Base-by-base conservation (phyloP, 2,888 invertebrate genomes). In the Drosophila mimica region DNA sequence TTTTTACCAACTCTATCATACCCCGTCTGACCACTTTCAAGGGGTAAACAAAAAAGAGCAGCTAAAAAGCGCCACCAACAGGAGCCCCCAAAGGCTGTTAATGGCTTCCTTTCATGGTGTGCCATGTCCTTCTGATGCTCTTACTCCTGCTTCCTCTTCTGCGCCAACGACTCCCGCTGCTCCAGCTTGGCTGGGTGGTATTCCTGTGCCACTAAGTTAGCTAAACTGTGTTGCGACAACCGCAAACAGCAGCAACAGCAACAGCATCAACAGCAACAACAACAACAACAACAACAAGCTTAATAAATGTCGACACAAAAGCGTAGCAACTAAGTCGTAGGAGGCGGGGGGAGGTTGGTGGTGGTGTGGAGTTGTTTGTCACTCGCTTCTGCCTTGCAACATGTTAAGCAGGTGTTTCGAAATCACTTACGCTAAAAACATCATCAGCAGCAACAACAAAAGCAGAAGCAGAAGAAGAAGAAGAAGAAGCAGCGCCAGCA, bases 381-480 rank as follows among this genome's bases (percentile, higher is more conserved):
- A 58, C 34, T 76, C 36, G 36, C 25, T 17, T 17, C 28, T 74
- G 68, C 78, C 81, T 73, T 80, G 88, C 85, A 81, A 76, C 86
- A 89, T 89, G 89, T 82, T 82, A 79, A 88, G 86, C 88, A 88
- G 88, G 88, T 88, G 88, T 88, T 83, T 83, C 86, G 68, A 85
- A 89, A 89, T 89, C 88, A 88, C 90, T 84, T 88, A 88, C 86
- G 90, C 63, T 78, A 76, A 78, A 46, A 85, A 82, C 71, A 80
- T 78, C 25, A 46, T 46, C 46, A 46, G 46, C 46, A 65, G 69
- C 73, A 74, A 63, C 73, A 72, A 65, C 40, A 68, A 52, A 31
- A 15, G 15, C 33, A 51, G 33, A 31, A 48, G 30, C 38, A 61
- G 20, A 2, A 17, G 46, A 58, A 43, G 60, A n/a, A 43, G 38